Base-by-base conservation (phyloP, 2,797 vertebrate species). In the Cetoscarus ocellatus region DNA sequence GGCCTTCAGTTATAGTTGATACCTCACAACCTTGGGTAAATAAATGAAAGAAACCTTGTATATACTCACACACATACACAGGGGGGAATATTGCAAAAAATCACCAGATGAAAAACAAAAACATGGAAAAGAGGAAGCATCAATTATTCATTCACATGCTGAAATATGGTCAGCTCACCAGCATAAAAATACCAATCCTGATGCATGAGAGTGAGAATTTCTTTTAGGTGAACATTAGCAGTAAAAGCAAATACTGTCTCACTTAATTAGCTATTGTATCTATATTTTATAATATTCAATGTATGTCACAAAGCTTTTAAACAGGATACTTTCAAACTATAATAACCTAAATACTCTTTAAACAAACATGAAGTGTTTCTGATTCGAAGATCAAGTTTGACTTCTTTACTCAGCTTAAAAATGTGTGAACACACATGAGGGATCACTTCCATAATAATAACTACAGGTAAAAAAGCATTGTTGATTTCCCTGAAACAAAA, bases 131-230 rank as follows among this genome's bases (percentile, higher is more conserved):
- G 39, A 82, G 44, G 66, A 66, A 15, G 10, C 70, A 87, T 89
- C 15, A 80, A 89, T 88, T 87, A 91, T 87, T 90, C 67, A 92
- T 75, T 75, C 10, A 69, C 67, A 67, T 19, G 27, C 42, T 82
- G 66, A 81, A 80, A 86, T 67, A 54, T 19, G 58, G 61, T 65
- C 75, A 70, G 66, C 64, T 57, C 47, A 51, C 48, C 39, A 53
- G 50, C 65, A 36, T 45, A 51, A 50, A 51, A 78, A 75, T 27
- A 3, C 8, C 47, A 35, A 53, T 70, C 10, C 12, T 14, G 39
- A 8, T 70, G 52, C 34, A 45, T 64, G 34, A 38, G 27, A 73
- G 66, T 56, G 48, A 79, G 53, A 62, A 45, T 51, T 13, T 61
- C 15, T 42, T 39, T 49, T 34, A 5, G 1, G 34, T 8, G n/a